Evolutionary conservation across 1,140 invertebrate species (phyloP).

Genomic region (Atta texana): DNA sequence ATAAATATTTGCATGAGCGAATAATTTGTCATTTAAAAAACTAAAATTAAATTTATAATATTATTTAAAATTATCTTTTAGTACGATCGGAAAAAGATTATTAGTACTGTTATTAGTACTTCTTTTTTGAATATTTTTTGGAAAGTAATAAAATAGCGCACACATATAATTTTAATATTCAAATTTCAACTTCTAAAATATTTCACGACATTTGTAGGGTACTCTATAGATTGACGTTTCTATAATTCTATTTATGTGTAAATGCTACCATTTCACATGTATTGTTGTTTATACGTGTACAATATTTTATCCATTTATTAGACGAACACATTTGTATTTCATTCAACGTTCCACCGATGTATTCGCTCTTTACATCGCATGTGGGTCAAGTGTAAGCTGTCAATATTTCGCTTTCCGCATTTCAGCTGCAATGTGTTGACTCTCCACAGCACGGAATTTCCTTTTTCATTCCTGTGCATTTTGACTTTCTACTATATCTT

Average conservation of each 20-base stretch:
- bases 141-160: background rate
- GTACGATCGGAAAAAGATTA: background rate
- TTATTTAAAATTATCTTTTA: background rate
- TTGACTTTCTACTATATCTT: conserved; percentile 38
- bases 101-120: background rate
- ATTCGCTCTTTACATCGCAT: conserved; percentile 48
- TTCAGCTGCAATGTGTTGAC: conserved; percentile 36
- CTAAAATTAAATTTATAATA: background rate
- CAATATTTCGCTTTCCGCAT: conserved; percentile 57
- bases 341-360: conserved; percentile 22
- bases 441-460: conserved; percentile 29
- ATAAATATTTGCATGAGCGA: too few relatives aligned
- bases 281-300: background rate
- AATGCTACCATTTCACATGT: background rate
- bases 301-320: conserved; percentile 36
- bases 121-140: background rate
- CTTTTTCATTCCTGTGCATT: conserved; percentile 26
- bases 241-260: background rate
- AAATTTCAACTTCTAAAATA: background rate
- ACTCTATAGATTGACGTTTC: background rate
- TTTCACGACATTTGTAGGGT: background rate
- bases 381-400: conserved; percentile 57
- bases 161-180: background rate
- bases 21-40: too few relatives aligned
- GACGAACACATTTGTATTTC: conserved; percentile 38